Evolutionary conservation across 2,797 vertebrate genomes (phyloP).

Genomic region (Mormyrops attenuatus): DNA sequence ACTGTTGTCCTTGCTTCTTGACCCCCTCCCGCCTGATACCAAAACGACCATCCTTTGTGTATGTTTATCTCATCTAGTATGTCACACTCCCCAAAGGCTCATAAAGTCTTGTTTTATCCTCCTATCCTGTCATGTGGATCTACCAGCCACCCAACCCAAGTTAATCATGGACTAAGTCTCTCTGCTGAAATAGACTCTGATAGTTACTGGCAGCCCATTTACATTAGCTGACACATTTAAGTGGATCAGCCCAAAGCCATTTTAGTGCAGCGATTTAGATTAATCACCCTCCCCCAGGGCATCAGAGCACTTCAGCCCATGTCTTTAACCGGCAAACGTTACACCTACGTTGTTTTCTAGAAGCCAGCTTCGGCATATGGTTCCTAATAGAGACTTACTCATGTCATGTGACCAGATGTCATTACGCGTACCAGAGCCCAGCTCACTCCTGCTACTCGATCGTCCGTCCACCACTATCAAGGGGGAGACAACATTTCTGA

Average conservation of each 20-base stretch:
- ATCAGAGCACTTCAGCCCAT: neutral
- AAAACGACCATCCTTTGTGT: neutral
- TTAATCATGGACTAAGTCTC: neutral
- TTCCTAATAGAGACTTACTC: neutral
- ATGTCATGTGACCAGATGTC: neutral
- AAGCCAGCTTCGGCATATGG: neutral
- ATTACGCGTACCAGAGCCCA: neutral
- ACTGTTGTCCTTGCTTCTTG: neutral
- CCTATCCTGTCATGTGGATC: neutral
- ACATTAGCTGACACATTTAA: neutral
- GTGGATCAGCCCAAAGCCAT: neutral
- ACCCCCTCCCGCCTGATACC: neutral
- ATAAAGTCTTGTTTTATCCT: neutral
- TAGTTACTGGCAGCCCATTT: neutral
- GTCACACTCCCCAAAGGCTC: neutral
- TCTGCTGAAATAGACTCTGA: neutral
- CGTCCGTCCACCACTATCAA: neutral
- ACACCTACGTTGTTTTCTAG: neutral
- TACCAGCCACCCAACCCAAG: neutral
- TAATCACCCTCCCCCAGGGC: neutral
- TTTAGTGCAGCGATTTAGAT: neutral
- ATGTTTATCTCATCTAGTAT: neutral
- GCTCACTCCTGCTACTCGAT: neutral
- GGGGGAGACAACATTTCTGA: neutral
- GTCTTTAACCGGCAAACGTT: neutral